These are phyloP conservation scores for Solenopsis fugax DNA, from an alignment of 1,140 invertebrate species.

Conservation along the genomic window DNA sequence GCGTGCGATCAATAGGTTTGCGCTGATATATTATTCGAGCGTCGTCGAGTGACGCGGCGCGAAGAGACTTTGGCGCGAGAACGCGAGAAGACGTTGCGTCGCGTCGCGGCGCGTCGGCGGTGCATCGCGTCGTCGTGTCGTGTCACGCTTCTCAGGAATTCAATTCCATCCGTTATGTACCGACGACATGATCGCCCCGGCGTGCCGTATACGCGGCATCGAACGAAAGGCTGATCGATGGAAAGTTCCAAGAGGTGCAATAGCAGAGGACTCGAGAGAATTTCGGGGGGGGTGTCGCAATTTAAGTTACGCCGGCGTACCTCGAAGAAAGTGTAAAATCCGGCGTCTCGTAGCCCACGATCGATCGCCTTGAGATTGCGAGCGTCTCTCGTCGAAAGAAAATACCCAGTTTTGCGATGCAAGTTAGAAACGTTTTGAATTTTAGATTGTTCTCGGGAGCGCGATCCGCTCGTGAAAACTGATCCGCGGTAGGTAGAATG, in stretches of 20 bases:
- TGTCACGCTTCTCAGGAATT: slow-evolving; percentile 53
- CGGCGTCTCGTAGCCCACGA: slow-evolving; percentile 1
- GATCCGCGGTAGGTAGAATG: slow-evolving; percentile 37
- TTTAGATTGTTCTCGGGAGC: slow-evolving; percentile 43
- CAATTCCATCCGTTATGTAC: slow-evolving; percentile 64
- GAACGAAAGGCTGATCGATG: slow-evolving; percentile 71
- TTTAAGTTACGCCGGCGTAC: slow-evolving; percentile 33
- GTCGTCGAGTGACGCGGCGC: slow-evolving; percentile 35
- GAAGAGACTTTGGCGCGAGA: slow-evolving; percentile 28
- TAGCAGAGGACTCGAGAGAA: slow-evolving; percentile 3
- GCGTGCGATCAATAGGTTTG: slow-evolving; percentile 58
- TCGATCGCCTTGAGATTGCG: slow-evolving; percentile 44
- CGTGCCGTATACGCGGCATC: slow-evolving; percentile 18
- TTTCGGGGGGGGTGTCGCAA: slow-evolving; percentile 59
- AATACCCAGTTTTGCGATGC: slow-evolving; percentile 36
- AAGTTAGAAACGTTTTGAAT: slow-evolving; percentile 65
- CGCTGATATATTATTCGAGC: slow-evolving; percentile 72
- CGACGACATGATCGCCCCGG: slow-evolving; percentile 59
- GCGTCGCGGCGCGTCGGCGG: not conserved
- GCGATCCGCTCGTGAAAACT: slow-evolving; percentile 58
- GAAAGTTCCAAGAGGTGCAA: slow-evolving; percentile 45
- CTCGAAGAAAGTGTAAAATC: slow-evolving; percentile 29
- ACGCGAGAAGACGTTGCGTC: slow-evolving; percentile 6
- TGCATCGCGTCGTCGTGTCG: not conserved
- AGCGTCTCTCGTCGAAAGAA: slow-evolving; percentile 19